Percentiles rank a stretch among this genome's conserved stretches.
Evolutionary conservation across 2,113 vertebrate genomes (phyloP).

Genomic region (human (Homo sapiens)): DNA sequence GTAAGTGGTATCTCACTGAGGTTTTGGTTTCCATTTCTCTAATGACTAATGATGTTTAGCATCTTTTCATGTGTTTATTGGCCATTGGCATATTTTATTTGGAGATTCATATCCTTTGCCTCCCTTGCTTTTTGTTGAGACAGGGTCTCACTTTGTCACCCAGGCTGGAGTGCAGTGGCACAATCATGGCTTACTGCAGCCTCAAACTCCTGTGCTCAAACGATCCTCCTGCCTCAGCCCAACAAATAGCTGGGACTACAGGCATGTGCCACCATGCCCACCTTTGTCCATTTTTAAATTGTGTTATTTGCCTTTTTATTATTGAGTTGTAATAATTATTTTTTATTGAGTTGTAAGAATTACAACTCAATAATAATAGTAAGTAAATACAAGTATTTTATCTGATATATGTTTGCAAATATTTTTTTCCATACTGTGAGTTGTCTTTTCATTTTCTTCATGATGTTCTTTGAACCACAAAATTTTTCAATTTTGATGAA

Average conservation of each 20-base stretch:
- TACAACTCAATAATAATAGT: not conserved
- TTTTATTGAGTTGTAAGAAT: not conserved
- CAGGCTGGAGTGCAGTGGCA: too few species aligned
- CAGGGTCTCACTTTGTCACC: too few species aligned
- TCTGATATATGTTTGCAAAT: not conserved
- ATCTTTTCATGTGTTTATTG: not conserved
- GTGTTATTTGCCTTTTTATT: not conserved
- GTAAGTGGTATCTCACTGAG: not conserved
- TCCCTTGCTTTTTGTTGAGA: too few species aligned
- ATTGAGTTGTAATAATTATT: not conserved
- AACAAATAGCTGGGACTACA: too few species aligned
- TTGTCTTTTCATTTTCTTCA: not conserved
- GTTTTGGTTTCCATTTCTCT: slow-evolving; percentile 14
- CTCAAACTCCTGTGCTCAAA: too few species aligned
- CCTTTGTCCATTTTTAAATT: not conserved
- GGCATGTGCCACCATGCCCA: too few species aligned
- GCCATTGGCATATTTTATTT: not conserved
- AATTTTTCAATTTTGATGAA: not conserved
- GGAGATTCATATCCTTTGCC: not conserved
- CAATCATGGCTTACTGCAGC: too few species aligned
- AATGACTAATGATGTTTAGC: not conserved
- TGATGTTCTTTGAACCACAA: not conserved
- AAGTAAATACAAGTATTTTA: not conserved
- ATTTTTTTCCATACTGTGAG: not conserved
- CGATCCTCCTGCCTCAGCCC: too few species aligned